These are phyloP conservation scores for Lochmaea capreae DNA, from an alignment of 2,888 invertebrate species.

Conservation along the genomic window DNA sequence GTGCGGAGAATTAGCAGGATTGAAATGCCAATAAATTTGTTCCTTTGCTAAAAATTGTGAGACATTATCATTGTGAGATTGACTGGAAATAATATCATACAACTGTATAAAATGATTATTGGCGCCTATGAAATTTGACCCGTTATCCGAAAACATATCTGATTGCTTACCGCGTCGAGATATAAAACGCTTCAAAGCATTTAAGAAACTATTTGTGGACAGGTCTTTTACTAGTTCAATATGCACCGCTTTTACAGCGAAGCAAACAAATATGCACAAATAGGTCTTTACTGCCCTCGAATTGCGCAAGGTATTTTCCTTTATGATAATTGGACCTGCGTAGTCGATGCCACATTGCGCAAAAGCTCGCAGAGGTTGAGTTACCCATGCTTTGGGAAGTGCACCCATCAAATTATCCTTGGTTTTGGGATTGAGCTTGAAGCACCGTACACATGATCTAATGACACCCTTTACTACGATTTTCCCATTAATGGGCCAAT, in stretches of 20 bases:
- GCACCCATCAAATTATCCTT: no score
- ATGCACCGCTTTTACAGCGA: slow-evolving; percentile 12
- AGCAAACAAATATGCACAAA: slow-evolving; percentile 30
- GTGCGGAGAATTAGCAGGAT: background rate
- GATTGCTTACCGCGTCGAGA: background rate
- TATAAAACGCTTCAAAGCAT: background rate
- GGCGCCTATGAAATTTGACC: no score
- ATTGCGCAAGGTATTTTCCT: no score
- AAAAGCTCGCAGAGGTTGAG: no score
- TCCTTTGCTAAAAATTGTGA: background rate
- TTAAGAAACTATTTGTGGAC: slow-evolving; percentile 26
- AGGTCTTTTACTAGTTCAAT: slow-evolving; percentile 18
- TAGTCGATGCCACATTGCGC: no score
- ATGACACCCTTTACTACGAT: slow-evolving; percentile 13
- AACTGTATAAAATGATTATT: background rate
- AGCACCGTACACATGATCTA: slow-evolving; percentile 11
- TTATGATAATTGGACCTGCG: no score
- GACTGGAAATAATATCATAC: background rate
- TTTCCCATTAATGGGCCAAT: slow-evolving; percentile 24
- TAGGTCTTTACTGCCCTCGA: no score
- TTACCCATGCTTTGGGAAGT: no score
- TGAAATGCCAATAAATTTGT: no score
- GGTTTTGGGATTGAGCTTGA: background rate
- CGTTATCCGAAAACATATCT: background rate
- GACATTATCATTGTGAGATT: background rate